Base-by-base conservation (phyloP, 2,113 vertebrate species). In the Pampusana beccarii region DNA sequence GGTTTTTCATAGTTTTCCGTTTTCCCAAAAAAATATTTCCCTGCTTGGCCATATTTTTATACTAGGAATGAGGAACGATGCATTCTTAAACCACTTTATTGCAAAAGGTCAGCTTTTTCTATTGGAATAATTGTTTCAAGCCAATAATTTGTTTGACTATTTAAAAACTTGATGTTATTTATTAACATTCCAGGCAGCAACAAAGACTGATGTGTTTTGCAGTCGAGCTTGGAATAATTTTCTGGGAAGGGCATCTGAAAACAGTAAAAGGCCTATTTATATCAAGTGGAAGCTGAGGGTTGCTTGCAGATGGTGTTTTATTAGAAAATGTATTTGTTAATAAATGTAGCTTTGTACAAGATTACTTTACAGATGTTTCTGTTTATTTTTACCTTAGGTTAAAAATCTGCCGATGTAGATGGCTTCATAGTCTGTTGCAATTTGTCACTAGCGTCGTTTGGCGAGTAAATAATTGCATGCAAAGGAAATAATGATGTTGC, bases 311-410 rank as follows among this genome's bases (percentile, higher is more conserved):
- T 98, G 97, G 96, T 95, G 81, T 97, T 98, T 98, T 97, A 98
- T 97, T 98, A 97, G 96, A 95, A 98, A 97, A 98, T 94, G 73
- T 97, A 97, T 97, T 97, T 97, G 94, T 97, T 98, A 97, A 97
- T 98, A 98, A 97, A 97, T 78, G 89, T 94, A 96, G 92, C 85
- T 95, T 97, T 97, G 96, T 97, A 88, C 78, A 95, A 92, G 90
- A 97, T 97, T 97, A 96, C 90, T 94, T 97, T 97, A 95, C 92
- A 98, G 96, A 98, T 97, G 89, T 97, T 98, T 95, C 97, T 97
- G 93, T 98, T 98, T 98, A 96, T 97, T 98, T 98, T 98, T 97
- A 97, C 97, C 97, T 97, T 98, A 95, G 96, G 96, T 96, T 96
- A 97, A 97, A 97, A 97, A 97, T 97, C 92, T 97, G 96, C 90